These are phyloP conservation scores for Parotia lawesii DNA, from an alignment of 2,113 vertebrate genomes.

Conservation along the genomic window DNA sequence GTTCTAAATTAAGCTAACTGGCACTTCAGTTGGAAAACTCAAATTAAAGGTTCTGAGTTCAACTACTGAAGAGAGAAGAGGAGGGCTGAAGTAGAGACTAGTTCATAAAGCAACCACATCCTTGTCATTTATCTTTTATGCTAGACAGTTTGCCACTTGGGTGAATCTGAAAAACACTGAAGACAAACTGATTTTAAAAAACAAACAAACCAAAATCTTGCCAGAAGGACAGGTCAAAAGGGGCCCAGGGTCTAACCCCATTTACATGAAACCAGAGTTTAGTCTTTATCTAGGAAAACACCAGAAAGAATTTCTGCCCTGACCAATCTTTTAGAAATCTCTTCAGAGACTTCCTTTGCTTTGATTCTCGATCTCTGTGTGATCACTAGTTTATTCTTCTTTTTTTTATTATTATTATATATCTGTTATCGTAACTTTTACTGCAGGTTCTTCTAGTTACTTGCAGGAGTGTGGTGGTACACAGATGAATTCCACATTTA, in stretches of 20 bases:
- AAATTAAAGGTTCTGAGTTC: constrained; percentile 14
- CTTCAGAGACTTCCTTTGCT: constrained; percentile 14
- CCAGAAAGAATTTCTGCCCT: background rate
- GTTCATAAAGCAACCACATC: constrained; percentile 19
- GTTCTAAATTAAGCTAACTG: background rate
- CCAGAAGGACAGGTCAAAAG: background rate
- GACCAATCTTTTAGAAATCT: background rate
- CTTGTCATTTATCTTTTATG: background rate
- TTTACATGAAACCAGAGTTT: background rate
- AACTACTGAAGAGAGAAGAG: constrained; percentile 11
- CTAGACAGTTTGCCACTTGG: constrained; percentile 10
- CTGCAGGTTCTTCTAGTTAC: background rate
- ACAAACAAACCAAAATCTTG: background rate
- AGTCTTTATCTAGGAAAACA: constrained; percentile 12
- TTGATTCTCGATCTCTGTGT: constrained; percentile 3
- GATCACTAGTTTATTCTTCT: background rate
- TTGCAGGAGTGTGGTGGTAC: background rate
- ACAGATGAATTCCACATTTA: constrained; percentile 39
- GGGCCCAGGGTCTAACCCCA: background rate
- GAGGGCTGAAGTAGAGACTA: constrained; percentile 10
- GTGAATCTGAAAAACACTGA: background rate
- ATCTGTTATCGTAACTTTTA: constrained; percentile 22
- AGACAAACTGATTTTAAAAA: background rate
- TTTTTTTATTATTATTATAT: background rate
- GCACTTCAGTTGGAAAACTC: background rate